Evolutionary conservation across 1,140 invertebrate species (phyloP), one percentile per base, ranked within the genome.

Genomic region (Thaumetopoea pityocampa): DNA sequence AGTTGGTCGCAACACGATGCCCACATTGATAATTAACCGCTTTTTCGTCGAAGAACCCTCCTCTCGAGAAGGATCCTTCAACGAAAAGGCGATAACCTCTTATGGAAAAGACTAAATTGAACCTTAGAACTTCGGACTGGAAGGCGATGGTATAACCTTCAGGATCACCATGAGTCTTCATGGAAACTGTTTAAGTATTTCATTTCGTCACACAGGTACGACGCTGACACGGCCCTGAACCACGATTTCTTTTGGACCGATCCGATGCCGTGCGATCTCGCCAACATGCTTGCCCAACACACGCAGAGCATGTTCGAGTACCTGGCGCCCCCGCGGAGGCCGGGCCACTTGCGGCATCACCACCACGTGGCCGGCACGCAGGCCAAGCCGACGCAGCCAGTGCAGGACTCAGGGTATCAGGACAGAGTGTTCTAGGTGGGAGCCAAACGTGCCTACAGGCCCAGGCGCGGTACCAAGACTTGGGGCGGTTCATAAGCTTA

Each of bases 241-340:
- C 97, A 99, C 62, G 96, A 98, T 67, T 99, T 99, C 77, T 99
- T 99, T 77, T 99, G 96, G 96, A 95, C 92, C 1, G 96, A 98
- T 73, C 98, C 98, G 15, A 94, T 97, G 92, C 96, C 97, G 0
- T 92, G 91, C 66, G 96, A 98, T 67, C 84, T 98, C 1, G 93
- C 90, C 14, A 95, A 94, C 85, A 98, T 98, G 96, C 81, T 99
- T 27, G 94, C 94, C 0, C 94, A 97, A 62, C 96, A 98, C 69
- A 92, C 92, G 0, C 95, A 96, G 57, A 97, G 95, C 71, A 98
- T 98, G 96, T 98, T 98, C 69, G 97, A 98, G 78, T 98, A 95
- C 71, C 82, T 98, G 27, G 95, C 96, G 0, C 96, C 95, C 0
- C 93, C 94, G 2, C 79, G 91, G 6, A 65, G 93, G 44, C 88